These are phyloP conservation scores for Poecilia velifera DNA, from an alignment of 2,797 vertebrate genomes.

Conservation along the genomic window DNA sequence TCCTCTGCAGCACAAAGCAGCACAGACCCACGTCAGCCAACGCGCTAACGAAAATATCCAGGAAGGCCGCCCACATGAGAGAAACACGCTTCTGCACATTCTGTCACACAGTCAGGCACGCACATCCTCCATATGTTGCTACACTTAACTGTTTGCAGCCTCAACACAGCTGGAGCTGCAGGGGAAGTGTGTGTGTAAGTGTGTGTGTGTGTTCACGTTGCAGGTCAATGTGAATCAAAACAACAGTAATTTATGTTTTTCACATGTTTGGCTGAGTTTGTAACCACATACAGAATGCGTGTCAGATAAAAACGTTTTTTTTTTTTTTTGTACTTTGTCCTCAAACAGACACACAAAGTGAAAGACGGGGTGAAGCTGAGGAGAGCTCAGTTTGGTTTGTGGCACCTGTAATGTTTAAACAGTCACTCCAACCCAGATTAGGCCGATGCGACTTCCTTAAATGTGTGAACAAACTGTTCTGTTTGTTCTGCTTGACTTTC, in stretches of 20 bases:
- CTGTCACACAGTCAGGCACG: constrained; percentile 16
- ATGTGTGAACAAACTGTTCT: constrained; percentile 30
- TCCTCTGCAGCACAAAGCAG: not conserved
- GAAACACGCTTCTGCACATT: constrained; percentile 9
- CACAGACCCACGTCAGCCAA: constrained; percentile 10
- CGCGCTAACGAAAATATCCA: constrained; percentile 25
- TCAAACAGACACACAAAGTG: not conserved
- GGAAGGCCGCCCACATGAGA: constrained; percentile 23
- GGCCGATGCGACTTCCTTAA: constrained; percentile 9
- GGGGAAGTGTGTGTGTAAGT: constrained; percentile 33
- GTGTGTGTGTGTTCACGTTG: constrained; percentile 7
- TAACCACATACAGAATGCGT: not conserved
- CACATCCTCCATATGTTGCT: constrained; percentile 65
- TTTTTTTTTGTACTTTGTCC: not conserved
- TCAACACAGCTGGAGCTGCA: constrained; percentile 58
- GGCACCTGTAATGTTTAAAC: not conserved
- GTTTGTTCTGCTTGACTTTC: not conserved
- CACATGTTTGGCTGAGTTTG: not conserved
- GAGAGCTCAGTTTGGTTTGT: not conserved
- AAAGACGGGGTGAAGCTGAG: not conserved
- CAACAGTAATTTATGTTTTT: not conserved
- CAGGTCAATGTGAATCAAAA: not conserved
- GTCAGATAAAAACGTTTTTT: not conserved
- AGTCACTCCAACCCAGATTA: not conserved
- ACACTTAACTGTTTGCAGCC: constrained; percentile 54